Base-by-base conservation (phyloP, 2,113 vertebrate species). In the Mesoclemmys tuberculata region DNA sequence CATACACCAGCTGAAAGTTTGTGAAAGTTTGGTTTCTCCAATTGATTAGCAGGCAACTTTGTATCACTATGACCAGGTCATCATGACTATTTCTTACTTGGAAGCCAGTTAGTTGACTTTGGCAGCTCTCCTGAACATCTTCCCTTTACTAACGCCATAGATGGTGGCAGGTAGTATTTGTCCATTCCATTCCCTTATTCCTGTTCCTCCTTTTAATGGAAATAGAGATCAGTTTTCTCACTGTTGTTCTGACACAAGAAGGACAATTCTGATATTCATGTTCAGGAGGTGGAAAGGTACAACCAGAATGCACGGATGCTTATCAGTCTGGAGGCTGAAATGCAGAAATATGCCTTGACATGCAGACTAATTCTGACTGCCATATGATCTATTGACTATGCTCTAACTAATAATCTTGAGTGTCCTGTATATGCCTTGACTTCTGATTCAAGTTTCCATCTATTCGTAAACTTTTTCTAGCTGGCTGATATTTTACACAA, bases 251-350 rank as follows among this genome's bases (percentile, higher is more conserved):
- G 16, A 92, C 4, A 4, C 10, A 80, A 44, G 89, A 7, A 5
- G 85, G 11, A 1, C 31, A 52, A 81, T 38, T 2, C 31, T 12
- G 2, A n/a, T 2, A 49, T 78, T 5, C 10, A 2, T 44, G 75
- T 5, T 2, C 56, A 75, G 54, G n/a, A 77, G 58, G 93, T 75
- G 3, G 82, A 88, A 51, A 1, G 5, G 35, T 26, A 88, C 85
- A 82, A 29, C 29, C 0, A 2, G 82, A 90, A 12, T 64, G n/a
- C 3, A 1, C 80, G 77, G 6, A 6, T 80, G 8, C 0, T 2
- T 88, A 88, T 84, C 35, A 80, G 91, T 14, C 35, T 84, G 64
- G 19, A 41, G 71, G 44, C 38, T 44, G 71, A 74, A 44, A 74
- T 41, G 29, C 22, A 14, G 56, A 58, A 58, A 58, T 58, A 29